phyloP scores from a whole-genome alignment of 2,113 vertebrate species.

The Scopus umbretta region DNA sequence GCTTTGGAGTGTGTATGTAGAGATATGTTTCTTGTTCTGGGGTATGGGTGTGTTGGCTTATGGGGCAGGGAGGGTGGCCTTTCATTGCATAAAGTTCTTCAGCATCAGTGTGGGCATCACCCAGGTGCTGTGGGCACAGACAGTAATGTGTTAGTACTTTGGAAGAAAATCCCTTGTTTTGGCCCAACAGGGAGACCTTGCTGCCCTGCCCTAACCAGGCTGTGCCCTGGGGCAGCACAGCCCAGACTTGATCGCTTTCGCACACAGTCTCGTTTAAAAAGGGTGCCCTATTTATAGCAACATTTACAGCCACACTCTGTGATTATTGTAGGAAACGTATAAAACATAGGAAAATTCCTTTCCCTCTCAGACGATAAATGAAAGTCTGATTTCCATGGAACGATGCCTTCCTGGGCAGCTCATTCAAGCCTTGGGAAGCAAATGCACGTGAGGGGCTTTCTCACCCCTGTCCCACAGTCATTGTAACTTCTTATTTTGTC shows the following conservation, averaged over 20 bases:
- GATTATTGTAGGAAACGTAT: constrained; percentile 57
- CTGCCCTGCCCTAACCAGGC: background rate
- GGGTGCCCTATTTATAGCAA: constrained; percentile 60
- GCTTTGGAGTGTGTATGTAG: rapidly evolving
- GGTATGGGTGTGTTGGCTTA: rapidly evolving
- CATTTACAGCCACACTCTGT: constrained; percentile 12
- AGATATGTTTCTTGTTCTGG: background rate
- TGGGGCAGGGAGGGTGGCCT: background rate
- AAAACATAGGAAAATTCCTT: constrained; percentile 62
- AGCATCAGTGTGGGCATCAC: background rate
- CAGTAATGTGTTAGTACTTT: background rate
- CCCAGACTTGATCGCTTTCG: constrained; percentile 45
- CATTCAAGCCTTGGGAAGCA: background rate
- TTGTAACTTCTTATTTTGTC: constrained; percentile 47
- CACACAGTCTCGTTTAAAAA: constrained; percentile 29
- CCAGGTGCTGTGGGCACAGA: background rate
- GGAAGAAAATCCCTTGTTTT: background rate
- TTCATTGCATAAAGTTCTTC: background rate
- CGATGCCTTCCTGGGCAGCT: constrained; percentile 32
- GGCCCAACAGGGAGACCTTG: background rate
- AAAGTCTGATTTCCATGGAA: constrained; percentile 63
- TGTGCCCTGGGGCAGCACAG: constrained; percentile 3
- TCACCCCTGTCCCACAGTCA: background rate
- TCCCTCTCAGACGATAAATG: constrained; percentile 57
- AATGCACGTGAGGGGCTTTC: constrained; percentile 15